Base-by-base conservation (phyloP, 2,113 vertebrate species). In the Steatornis caripensis region DNA sequence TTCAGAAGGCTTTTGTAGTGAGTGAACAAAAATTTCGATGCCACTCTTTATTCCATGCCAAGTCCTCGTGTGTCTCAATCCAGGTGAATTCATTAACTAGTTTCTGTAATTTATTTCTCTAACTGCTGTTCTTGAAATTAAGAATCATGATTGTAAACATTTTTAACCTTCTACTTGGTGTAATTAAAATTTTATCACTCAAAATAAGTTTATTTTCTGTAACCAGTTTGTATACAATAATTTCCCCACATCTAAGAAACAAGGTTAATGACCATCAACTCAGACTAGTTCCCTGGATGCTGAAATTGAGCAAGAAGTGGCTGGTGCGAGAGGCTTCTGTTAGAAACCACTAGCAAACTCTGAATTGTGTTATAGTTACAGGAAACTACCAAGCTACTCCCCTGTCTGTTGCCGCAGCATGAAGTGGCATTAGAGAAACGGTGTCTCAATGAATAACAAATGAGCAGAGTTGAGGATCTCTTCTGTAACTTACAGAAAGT, bases 401-500 rank as follows among this genome's bases (percentile, higher is more conserved):
- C 46, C 12, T 0, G 0, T 62, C 48, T 82, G n/a, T 32, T 86
- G 39, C 71, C 1, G 2, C 27, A n/a, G 27, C 5, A 21, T 51
- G 51, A 86, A 65, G 5, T 26, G 60, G 30, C 46, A 51, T 27
- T 24, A 62, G 46, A 90, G 62, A 93, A 92, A 71, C 3, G 10
- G 49, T 6, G 2, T 89, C 65, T 84, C 74, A 72, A 39, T 89
- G n/a, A 86, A 82, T 37, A 75, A 93, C 64, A 96, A 87, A 81
- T 49, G 32, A 78, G 60, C 34, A 15, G 60, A 48, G 45, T 10
- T 83, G 70, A 77, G 41, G 71, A 87, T 88, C 55, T 84, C 75
- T 60, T 24, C 53, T 87, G 85, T 72, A 89, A 82, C 64, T 93
- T 36, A 93, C 93, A 87, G 68, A 57, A 92, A 95, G 76, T 97